Evolutionary conservation across 2,888 invertebrate species (phyloP).

Genomic region (Sarcophaga rosellei): DNA sequence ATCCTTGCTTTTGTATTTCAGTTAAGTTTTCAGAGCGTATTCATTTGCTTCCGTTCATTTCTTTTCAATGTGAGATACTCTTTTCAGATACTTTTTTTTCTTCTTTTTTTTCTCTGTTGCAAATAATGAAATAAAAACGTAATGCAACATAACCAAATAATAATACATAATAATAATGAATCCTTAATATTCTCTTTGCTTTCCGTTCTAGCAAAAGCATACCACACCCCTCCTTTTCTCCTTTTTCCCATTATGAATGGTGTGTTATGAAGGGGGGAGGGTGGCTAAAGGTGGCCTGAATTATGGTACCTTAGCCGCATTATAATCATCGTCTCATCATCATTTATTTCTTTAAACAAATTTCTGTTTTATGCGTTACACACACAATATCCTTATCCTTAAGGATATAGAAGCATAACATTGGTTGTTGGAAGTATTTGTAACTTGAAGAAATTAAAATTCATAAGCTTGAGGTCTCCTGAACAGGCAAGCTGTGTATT

Average conservation of each 20-base stretch:
- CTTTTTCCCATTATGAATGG: too few species aligned
- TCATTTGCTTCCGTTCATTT: slow-evolving; percentile 56
- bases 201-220: too few species aligned
- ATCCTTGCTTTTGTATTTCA: slow-evolving; percentile 14
- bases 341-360: slow-evolving; percentile 42
- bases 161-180: slow-evolving; percentile 47
- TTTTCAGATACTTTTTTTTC: not conserved
- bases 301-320: slow-evolving; percentile 51
- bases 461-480: too few species aligned
- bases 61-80: too few species aligned
- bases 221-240: too few species aligned
- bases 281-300: not conserved
- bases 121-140: slow-evolving; percentile 64
- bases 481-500: too few species aligned
- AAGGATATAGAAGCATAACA: not conserved
- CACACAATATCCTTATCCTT: not conserved
- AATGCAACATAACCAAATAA: slow-evolving; percentile 64
- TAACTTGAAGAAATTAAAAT: not conserved
- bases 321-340: slow-evolving; percentile 16
- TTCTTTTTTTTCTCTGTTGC: not conserved
- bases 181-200: slow-evolving; percentile 49
- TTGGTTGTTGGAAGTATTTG: not conserved
- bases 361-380: slow-evolving; percentile 19
- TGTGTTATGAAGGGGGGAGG: not conserved
- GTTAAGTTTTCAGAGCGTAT: slow-evolving; percentile 58